Evolutionary conservation across 2,797 vertebrate species (phyloP).

Genomic region (Petrocephalus sullivani): DNA sequence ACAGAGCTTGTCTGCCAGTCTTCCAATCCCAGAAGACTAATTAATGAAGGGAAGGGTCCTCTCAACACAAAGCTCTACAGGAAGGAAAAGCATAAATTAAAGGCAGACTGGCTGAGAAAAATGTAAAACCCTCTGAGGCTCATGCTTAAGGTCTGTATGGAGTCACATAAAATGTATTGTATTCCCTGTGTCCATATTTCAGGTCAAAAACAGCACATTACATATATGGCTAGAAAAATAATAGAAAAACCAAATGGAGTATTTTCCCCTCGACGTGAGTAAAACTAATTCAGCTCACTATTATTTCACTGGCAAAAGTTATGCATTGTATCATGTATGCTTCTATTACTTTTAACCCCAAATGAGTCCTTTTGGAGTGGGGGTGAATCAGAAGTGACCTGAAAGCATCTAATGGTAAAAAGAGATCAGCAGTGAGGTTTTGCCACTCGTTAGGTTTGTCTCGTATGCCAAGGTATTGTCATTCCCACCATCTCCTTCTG

Average conservation of each 20-base stretch:
- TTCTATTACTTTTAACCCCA: not conserved
- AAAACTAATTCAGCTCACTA: not conserved
- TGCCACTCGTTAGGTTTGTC: constrained; percentile 9
- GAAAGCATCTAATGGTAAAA: not conserved
- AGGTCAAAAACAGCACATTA: not conserved
- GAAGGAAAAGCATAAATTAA: constrained; percentile 7
- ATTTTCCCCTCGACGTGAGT: not conserved
- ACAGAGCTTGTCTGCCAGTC: constrained; percentile 62
- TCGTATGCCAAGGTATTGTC: constrained; percentile 53
- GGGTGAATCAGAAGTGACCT: not conserved
- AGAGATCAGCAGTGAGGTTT: not conserved
- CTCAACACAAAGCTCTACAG: not conserved
- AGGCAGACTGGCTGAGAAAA: not conserved
- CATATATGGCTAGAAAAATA: not conserved
- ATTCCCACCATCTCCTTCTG: constrained; percentile 60
- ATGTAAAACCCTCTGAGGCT: not conserved
- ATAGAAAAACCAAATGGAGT: not conserved
- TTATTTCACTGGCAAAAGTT: not conserved
- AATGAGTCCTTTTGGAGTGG: not conserved
- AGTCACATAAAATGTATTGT: not conserved
- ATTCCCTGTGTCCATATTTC: not conserved
- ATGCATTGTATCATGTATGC: not conserved
- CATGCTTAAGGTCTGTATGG: not conserved
- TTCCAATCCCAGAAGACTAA: constrained; percentile 67
- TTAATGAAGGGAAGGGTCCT: constrained; percentile 51